phyloP scores from a whole-genome alignment of 1,140 invertebrate genomes.

The Aradophagus sp. region DNA sequence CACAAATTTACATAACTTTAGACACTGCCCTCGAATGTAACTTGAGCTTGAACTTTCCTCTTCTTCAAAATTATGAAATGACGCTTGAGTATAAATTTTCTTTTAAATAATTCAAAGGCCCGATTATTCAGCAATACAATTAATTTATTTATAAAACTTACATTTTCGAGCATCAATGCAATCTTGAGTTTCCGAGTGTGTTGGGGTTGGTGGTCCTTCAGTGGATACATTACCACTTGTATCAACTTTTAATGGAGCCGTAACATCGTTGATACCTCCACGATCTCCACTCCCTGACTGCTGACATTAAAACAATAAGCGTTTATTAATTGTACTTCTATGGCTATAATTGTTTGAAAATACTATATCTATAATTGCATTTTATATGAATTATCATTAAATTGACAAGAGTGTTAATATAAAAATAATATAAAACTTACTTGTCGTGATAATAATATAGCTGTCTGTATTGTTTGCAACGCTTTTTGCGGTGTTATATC shows the following conservation, averaged over 20 bases:
- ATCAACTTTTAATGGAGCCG: constrained; percentile 76
- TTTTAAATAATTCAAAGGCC: too few species aligned
- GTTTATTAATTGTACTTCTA: too few species aligned
- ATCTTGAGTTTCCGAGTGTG: constrained; percentile 82
- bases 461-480: constrained; percentile 79
- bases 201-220: constrained; percentile 81
- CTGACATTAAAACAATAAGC: too few species aligned
- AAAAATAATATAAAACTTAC: too few species aligned
- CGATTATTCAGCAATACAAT: too few species aligned
- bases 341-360: too few species aligned
- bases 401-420: too few species aligned
- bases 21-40: too few species aligned
- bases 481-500: constrained; percentile 77
- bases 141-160: constrained; percentile 57
- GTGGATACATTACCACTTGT: constrained; percentile 74
- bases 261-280: constrained; percentile 70
- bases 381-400: not conserved
- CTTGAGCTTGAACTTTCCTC: too few species aligned
- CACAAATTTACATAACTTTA: too few species aligned
- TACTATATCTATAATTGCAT: not conserved
- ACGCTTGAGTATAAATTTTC: too few species aligned
- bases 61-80: too few species aligned
- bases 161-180: constrained; percentile 78
- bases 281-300: constrained; percentile 69
- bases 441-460: constrained; percentile 75